Evolutionary conservation across 2,797 vertebrate genomes (phyloP).

Genomic region (Synaphobranchus kaupii): DNA sequence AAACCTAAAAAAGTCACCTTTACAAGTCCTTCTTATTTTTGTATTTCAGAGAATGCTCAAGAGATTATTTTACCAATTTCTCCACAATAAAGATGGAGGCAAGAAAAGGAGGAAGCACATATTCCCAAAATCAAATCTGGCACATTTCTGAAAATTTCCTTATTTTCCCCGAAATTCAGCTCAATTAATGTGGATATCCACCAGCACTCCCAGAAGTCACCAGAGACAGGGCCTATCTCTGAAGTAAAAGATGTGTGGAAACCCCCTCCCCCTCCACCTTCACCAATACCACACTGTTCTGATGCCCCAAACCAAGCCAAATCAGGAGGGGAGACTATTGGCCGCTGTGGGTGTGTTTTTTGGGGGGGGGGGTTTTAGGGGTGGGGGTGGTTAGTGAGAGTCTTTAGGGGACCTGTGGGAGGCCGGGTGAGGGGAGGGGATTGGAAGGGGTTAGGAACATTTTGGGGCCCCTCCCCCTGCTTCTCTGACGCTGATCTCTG

Average conservation of each 20-base stretch:
- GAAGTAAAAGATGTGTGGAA: not conserved
- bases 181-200: not conserved
- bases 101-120: not conserved
- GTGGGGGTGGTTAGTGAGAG: not conserved
- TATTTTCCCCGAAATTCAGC: not conserved
- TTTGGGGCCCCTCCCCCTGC: constrained; percentile 1
- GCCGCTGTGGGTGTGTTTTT: not conserved
- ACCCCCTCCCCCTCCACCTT: not conserved
- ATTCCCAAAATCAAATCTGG: not conserved
- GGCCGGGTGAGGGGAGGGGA: not conserved
- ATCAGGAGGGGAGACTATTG: not conserved
- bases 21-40: too few relatives aligned
- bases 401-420: constrained; percentile 5
- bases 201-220: not conserved
- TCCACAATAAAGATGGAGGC: not conserved
- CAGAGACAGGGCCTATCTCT: not conserved
- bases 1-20: too few relatives aligned
- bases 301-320: not conserved
- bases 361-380: too few relatives aligned
- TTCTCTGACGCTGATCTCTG: constrained; percentile 23
- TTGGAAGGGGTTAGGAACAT: not conserved
- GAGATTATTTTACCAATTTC: not conserved
- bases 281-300: not conserved
- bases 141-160: not conserved
- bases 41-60: not conserved